These are phyloP conservation scores for Rhogogaster chlorosoma DNA, from an alignment of 2,888 invertebrate genomes.

Conservation along the genomic window DNA sequence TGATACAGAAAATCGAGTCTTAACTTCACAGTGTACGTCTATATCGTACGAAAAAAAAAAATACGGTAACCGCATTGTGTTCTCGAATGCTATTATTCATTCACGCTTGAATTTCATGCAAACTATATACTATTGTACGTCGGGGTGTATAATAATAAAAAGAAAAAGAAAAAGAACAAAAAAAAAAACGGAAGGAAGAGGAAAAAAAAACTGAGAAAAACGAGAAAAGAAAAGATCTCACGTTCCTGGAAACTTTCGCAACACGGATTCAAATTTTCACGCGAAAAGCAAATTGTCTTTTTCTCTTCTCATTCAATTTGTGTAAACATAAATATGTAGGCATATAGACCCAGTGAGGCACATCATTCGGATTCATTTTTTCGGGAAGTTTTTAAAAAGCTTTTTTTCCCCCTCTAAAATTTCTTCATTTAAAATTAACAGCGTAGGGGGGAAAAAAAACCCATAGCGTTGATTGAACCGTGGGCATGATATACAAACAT, in stretches of 20 bases:
- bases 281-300: not conserved
- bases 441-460: not conserved
- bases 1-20: not conserved
- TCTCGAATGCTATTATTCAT: slow-evolving; percentile 37
- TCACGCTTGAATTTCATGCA: slow-evolving; percentile 42
- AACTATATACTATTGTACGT: slow-evolving; percentile 11
- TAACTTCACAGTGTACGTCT: not conserved
- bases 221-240: not conserved
- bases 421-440: not conserved
- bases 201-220: not conserved
- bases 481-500: not conserved
- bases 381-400: not conserved
- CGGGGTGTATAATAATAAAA: not conserved
- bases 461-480: not conserved
- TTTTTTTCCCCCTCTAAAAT: not conserved
- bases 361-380: not conserved
- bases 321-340: not conserved
- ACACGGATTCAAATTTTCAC: not conserved
- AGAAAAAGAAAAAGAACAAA: not conserved
- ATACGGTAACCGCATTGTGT: slow-evolving; percentile 20
- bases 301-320: not conserved
- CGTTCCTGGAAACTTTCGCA: not conserved
- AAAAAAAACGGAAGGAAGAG: not conserved
- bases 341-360: not conserved
- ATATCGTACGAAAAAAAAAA: not conserved